A percentile compares a stretch with the other conserved stretches of the same genome.
Conservation (phyloP, 2,797 vertebrate species). For the Phrynocephalus guinanensis region DNA sequence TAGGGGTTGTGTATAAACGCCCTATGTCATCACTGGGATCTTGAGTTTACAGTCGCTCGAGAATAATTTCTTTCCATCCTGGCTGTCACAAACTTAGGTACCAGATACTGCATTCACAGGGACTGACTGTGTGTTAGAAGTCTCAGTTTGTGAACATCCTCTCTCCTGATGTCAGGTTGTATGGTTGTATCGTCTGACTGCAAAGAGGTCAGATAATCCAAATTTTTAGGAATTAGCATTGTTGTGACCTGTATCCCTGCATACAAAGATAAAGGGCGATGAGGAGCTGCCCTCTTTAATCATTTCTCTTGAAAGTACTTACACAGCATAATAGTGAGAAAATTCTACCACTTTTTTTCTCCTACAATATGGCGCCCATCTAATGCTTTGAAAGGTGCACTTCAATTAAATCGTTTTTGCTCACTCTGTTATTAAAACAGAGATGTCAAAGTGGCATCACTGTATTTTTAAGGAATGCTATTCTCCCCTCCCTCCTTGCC, state of each 20-base stretch:
- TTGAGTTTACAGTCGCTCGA: background rate
- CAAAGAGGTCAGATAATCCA: conserved; percentile 21
- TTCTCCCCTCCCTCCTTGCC: background rate
- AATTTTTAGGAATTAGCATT: conserved; percentile 34
- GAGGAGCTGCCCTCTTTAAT: background rate
- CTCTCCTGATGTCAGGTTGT: background rate
- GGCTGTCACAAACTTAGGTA: background rate
- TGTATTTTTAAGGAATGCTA: conserved; percentile 23
- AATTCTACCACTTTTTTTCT: background rate
- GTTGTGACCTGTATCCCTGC: background rate
- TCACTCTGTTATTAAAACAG: conserved; percentile 41
- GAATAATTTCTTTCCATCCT: background rate
- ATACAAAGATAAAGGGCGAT: background rate
- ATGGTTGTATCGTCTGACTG: background rate
- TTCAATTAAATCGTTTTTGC: background rate
- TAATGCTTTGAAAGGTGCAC: background rate
- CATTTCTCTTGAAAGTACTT: background rate
- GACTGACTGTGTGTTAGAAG: background rate
- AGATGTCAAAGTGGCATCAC: conserved; percentile 23
- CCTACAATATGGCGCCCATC: background rate
- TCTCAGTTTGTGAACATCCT: background rate
- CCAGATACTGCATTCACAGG: too few species aligned
- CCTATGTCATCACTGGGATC: background rate
- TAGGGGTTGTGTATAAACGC: background rate
- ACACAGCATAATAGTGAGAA: background rate